phyloP scores from a whole-genome alignment of 2,888 invertebrate genomes.

The Leptogaster cylindrica region DNA sequence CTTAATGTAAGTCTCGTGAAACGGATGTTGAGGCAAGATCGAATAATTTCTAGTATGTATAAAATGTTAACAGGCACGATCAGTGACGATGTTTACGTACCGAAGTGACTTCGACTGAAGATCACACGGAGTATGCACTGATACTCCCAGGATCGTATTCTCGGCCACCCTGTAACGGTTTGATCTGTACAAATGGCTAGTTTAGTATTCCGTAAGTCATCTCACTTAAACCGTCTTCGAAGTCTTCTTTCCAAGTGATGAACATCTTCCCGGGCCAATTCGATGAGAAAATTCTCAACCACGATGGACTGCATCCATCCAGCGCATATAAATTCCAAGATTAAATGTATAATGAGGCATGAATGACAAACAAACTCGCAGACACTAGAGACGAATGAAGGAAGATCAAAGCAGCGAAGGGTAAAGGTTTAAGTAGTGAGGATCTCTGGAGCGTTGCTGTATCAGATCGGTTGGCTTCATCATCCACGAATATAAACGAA shows the following conservation, averaged over 20 bases:
- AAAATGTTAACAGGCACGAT: no score
- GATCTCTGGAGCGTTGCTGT: not conserved
- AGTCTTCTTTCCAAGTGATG: conserved; percentile 5
- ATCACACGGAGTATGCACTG: no score
- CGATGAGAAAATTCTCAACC: conserved; percentile 40
- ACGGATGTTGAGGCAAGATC: no score
- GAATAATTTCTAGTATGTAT: no score
- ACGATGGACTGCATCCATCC: conserved; percentile 29
- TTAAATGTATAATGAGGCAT: conserved; percentile 39
- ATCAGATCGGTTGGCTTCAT: not conserved
- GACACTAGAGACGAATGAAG: conserved; percentile 22
- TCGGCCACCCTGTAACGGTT: no score
- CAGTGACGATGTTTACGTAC: no score
- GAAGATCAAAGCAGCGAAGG: conserved; percentile 8
- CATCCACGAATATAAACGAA: conserved; percentile 2
- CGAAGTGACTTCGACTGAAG: no score
- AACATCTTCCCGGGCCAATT: conserved; percentile 1
- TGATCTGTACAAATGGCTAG: no score
- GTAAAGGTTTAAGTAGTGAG: not conserved
- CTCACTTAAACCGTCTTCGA: conserved; percentile 22
- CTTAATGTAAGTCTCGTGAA: no score
- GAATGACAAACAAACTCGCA: conserved; percentile 40
- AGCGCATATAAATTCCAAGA: conserved; percentile 41
- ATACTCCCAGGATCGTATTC: no score
- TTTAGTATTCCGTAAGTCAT: conserved; percentile 38